Base-by-base conservation (phyloP, 2,888 invertebrate species). In the Synergus itoensis region DNA sequence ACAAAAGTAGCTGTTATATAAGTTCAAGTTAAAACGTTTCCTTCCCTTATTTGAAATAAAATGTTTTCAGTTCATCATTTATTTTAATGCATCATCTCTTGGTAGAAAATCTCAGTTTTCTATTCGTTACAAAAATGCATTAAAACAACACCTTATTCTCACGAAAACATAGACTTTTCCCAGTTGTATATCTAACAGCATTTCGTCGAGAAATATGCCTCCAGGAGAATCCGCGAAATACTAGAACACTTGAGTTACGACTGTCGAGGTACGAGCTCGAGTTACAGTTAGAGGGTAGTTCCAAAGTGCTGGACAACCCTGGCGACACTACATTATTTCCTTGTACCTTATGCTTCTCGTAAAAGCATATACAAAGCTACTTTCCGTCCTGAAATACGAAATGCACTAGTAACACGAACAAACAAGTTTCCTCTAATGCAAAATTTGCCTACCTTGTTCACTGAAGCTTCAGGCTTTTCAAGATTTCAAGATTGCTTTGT, bases 241-340 rank as follows among this genome's bases (percentile, higher is more conserved):
- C 73, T 73, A 73, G 53, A 73, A 73, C 36, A 36, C 53, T 69
- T 45, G 67, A 45, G 69, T 69, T 69, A 69, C 69, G 14, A 21
- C 21, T 45, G 48, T 28, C 1, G 73, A 73, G 53, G 36, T 73
- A 73, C 53, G 53, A 73, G 48, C 53, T 73, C 48, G 8, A 48
- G 73, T 53, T 73, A 73, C 73, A 36, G 53, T 73, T 53, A 73
- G 36, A 73, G 73, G 53, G 73, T 73, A 36, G 73, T 73, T 73
- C 48, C 36, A n/a, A 73, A 53, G 73, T 73, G 73, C 48, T 53
- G 48, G 53, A 73, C 73, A 73, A 48, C 48, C 53, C 36, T 53
- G 36, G 28, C 28, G 48, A 73, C 48, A 53, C n/a, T 73, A n/a
- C 28, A 69, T 48, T 48, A 48, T 45, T 53, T 69, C 28, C 69